phyloP scores from a whole-genome alignment of 2,888 invertebrate genomes.

The Antheraea assamensis region DNA sequence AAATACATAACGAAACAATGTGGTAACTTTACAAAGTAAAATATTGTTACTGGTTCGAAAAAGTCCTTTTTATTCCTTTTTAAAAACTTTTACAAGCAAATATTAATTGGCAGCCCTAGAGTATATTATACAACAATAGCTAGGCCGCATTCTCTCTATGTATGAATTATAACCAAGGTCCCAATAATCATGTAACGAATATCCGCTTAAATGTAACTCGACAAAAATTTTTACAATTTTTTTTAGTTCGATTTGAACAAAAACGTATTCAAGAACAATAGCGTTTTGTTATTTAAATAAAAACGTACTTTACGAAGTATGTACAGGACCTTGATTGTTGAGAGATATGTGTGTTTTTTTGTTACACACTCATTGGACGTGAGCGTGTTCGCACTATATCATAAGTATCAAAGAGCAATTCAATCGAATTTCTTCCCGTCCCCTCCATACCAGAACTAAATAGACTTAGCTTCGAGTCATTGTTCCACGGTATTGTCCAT shows the following conservation, averaged over 20 bases:
- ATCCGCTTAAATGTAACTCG: slow-evolving; percentile 11
- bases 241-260: slow-evolving; percentile 7
- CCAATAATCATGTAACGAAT: slow-evolving; percentile 14
- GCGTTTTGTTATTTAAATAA: slow-evolving; percentile 24
- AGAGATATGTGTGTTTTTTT: not conserved
- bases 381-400: too few relatives aligned
- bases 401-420: too few relatives aligned
- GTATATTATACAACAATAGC: slow-evolving; percentile 6
- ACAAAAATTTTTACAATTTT: not conserved
- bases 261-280: slow-evolving; percentile 10
- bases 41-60: not conserved
- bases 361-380: not conserved
- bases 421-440: too few relatives aligned
- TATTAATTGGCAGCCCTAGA: not conserved
- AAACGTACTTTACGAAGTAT: not conserved
- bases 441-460: too few relatives aligned
- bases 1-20: not conserved
- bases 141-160: slow-evolving; percentile 12
- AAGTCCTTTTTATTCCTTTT: not conserved
- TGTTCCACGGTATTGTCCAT: too few relatives aligned
- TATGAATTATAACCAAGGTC: slow-evolving; percentile 15
- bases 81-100: not conserved
- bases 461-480: too few relatives aligned
- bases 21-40: not conserved
- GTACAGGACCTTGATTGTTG: slow-evolving; percentile 3